These are phyloP conservation scores for Isaurus tuberculatus DNA, from an alignment of 92 coral and sea anemone genomes.

Conservation along the genomic window DNA sequence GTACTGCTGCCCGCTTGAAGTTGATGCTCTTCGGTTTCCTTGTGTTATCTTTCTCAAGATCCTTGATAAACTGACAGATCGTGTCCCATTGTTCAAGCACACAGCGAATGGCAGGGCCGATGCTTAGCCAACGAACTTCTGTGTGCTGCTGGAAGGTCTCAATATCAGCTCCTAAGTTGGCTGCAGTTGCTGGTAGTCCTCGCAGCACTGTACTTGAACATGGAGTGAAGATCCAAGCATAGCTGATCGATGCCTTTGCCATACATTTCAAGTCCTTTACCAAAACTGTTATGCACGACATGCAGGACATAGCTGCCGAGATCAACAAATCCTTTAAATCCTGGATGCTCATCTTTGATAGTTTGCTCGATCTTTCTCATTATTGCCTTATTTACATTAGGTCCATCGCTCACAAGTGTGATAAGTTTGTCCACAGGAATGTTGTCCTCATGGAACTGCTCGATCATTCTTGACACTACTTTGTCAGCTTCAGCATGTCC, in stretches of 20 bases:
- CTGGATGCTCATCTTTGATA: slow-evolving; percentile 2
- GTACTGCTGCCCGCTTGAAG: slow-evolving; percentile 39
- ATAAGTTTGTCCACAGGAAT: slow-evolving; percentile 23
- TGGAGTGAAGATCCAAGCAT: slow-evolving; percentile 38
- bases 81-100: slow-evolving; percentile 54
- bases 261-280: slow-evolving; percentile 25
- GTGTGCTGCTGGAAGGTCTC: slow-evolving; percentile 35
- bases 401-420: slow-evolving; percentile 55
- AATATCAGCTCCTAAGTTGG: slow-evolving; percentile 16
- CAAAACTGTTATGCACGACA: slow-evolving; percentile 3
- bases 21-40: slow-evolving; percentile 52
- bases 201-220: slow-evolving; percentile 45
- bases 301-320: slow-evolving; percentile 19
- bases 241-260: slow-evolving; percentile 37
- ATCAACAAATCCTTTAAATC: slow-evolving; percentile 3
- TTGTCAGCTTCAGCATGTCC: slow-evolving; percentile 36
- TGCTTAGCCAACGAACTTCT: slow-evolving; percentile 31
- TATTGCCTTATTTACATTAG: slow-evolving; percentile 22
- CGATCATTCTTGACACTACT: slow-evolving; percentile 23
- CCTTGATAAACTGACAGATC: slow-evolving; percentile 39
- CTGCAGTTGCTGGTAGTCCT: slow-evolving; percentile 35
- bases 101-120: slow-evolving; percentile 51
- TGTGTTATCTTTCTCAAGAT: slow-evolving; percentile 47
- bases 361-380: slow-evolving; percentile 5
- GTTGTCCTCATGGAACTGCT: slow-evolving; percentile 32